Evolutionary conservation across 30 jellyfish, hydroid and myxozoan genomes (phyloP).

Genomic region (Aurelia sp.): DNA sequence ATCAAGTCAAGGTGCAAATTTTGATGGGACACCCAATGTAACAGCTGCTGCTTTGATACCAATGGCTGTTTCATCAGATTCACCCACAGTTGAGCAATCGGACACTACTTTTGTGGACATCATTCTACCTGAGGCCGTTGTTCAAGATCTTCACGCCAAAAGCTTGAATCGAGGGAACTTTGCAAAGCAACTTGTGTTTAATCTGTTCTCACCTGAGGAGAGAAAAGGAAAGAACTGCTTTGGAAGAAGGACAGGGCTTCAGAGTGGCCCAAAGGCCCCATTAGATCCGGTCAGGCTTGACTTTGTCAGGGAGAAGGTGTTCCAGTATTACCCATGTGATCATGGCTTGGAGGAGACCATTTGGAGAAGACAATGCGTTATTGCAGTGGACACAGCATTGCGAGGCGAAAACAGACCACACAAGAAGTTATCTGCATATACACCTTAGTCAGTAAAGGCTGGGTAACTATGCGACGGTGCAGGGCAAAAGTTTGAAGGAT

Average conservation of each 20-base stretch:
- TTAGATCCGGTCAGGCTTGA: slow-evolving; percentile 76
- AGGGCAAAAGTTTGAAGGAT: too few relatives aligned
- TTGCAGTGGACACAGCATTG: slow-evolving; percentile 94
- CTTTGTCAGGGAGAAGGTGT: slow-evolving; percentile 71
- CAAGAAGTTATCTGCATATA: neutral
- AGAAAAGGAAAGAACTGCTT: slow-evolving; percentile 86
- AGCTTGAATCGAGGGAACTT: slow-evolving; percentile 96
- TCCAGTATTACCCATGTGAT: slow-evolving; percentile 82
- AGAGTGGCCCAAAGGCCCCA: slow-evolving; percentile 86
- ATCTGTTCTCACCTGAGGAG: slow-evolving; percentile 77
- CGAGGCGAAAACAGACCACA: slow-evolving; percentile 88
- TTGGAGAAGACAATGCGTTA: slow-evolving; percentile 97
- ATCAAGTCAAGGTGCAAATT: neutral
- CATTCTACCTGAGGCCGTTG: slow-evolving; percentile 54
- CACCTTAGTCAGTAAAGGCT: too few relatives aligned
- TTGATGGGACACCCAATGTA: neutral
- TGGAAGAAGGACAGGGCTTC: slow-evolving; percentile 90
- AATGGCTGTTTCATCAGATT: neutral
- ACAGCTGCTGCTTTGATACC: neutral
- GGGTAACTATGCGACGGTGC: too few relatives aligned
- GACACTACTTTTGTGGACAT: neutral
- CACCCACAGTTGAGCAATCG: neutral
- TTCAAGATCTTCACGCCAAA: slow-evolving; percentile 55
- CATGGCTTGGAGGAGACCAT: slow-evolving; percentile 76
- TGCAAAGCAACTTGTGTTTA: slow-evolving; percentile 86